Conservation (phyloP, 2,888 invertebrate species). For the Aphidoletes aphidimyza region DNA sequence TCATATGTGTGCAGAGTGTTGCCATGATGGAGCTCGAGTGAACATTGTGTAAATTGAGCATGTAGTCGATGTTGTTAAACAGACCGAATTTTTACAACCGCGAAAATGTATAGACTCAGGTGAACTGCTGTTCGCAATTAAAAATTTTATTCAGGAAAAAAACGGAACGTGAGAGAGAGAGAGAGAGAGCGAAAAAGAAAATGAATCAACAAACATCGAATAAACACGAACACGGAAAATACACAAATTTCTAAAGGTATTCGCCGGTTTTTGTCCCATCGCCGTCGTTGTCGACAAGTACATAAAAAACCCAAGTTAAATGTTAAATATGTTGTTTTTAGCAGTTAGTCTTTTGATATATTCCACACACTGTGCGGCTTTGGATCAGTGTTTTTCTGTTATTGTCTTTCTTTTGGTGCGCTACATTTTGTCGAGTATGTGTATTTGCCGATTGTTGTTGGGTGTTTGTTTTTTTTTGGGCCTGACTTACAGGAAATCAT, state of each 20-base stretch:
- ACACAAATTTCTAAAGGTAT: conserved; percentile 28
- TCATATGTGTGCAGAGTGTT: no score
- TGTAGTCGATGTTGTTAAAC: conserved; percentile 24
- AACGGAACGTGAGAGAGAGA: neutral
- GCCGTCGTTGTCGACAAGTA: no score
- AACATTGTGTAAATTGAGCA: conserved; percentile 27
- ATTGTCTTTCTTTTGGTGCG: neutral
- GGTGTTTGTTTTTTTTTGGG: neutral
- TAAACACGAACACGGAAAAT: conserved; percentile 22
- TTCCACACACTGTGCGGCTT: conserved; percentile 29
- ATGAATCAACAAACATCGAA: neutral
- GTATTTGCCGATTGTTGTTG: neutral
- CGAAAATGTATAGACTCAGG: neutral
- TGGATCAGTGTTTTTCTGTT: neutral
- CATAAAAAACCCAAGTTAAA: neutral
- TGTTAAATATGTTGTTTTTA: conserved; percentile 53
- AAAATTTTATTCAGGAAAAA: conserved; percentile 38
- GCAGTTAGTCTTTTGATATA: conserved; percentile 30
- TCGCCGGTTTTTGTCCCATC: neutral
- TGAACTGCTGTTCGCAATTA: neutral
- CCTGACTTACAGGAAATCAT: neutral
- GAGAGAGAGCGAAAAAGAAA: neutral
- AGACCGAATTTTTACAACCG: neutral
- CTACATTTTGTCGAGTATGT: neutral
- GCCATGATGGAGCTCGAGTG: neutral